phyloP scores from a whole-genome alignment of 2,797 vertebrate species.

The Falco cherrug region DNA sequence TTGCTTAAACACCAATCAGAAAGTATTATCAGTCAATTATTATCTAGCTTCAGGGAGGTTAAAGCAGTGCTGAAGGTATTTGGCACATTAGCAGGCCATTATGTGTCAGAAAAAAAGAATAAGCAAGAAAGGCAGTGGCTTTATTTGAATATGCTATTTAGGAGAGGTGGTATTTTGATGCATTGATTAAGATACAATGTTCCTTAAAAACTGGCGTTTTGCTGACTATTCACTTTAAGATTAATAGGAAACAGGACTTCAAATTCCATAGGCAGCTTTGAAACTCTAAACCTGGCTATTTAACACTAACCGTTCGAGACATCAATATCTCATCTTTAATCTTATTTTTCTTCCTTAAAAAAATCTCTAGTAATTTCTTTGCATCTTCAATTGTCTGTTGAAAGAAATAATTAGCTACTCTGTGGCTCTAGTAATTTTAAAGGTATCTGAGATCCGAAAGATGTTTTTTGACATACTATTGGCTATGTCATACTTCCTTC shows the following conservation, averaged over 20 bases:
- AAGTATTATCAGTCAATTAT: conserved; percentile 45
- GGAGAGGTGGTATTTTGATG: background rate
- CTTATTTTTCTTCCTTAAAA: background rate
- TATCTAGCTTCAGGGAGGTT: background rate
- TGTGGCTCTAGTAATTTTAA: background rate
- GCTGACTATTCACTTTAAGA: background rate
- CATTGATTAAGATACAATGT: background rate
- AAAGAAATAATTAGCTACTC: background rate
- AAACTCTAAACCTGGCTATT: background rate
- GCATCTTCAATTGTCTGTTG: background rate
- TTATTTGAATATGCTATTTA: background rate
- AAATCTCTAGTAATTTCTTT: background rate
- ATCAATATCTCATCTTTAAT: background rate
- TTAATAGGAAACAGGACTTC: background rate
- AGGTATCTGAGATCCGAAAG: background rate
- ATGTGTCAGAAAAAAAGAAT: background rate
- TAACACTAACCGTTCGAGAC: background rate
- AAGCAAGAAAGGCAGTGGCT: background rate
- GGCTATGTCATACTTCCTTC: background rate
- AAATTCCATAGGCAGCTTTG: background rate
- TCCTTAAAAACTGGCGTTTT: background rate
- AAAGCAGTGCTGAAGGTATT: background rate
- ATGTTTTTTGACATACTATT: background rate
- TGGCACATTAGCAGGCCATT: background rate
- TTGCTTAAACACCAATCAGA: conserved; percentile 30